Evolutionary conservation across 2,888 invertebrate species (phyloP).

Genomic region (Callinectes sapidus): DNA sequence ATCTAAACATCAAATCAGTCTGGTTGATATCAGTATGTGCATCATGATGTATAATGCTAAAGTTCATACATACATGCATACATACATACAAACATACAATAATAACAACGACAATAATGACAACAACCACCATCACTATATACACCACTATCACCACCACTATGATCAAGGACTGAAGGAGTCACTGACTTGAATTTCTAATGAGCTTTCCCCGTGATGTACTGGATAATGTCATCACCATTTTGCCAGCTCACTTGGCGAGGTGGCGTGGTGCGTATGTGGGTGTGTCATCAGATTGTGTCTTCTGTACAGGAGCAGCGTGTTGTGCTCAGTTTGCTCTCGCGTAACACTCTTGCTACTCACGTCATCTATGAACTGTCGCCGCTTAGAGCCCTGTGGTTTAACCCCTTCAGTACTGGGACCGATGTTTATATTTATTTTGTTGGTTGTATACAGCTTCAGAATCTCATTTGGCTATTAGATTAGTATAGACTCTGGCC

Average conservation of each 20-base stretch:
- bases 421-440: too few relatives aligned
- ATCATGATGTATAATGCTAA: too few relatives aligned
- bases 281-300: background rate
- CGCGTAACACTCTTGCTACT: too few relatives aligned
- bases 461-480: too few relatives aligned
- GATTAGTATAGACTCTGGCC: too few relatives aligned
- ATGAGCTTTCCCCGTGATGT: background rate
- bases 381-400: too few relatives aligned
- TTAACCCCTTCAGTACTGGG: too few relatives aligned
- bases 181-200: background rate
- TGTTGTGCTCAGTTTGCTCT: background rate
- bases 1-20: background rate
- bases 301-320: background rate
- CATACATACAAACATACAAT: too few relatives aligned
- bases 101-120: background rate
- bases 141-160: too few relatives aligned
- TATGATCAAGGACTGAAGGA: background rate
- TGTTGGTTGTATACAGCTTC: too few relatives aligned
- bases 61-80: background rate
- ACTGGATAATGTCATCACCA: background rate
- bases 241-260: background rate
- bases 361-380: too few relatives aligned
- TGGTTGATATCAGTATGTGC: background rate
- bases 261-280: background rate
- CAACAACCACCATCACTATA: background rate